These are phyloP conservation scores for Caenorhabditis sp. DNA, from an alignment of 2,888 invertebrate species.

Conservation along the genomic window DNA sequence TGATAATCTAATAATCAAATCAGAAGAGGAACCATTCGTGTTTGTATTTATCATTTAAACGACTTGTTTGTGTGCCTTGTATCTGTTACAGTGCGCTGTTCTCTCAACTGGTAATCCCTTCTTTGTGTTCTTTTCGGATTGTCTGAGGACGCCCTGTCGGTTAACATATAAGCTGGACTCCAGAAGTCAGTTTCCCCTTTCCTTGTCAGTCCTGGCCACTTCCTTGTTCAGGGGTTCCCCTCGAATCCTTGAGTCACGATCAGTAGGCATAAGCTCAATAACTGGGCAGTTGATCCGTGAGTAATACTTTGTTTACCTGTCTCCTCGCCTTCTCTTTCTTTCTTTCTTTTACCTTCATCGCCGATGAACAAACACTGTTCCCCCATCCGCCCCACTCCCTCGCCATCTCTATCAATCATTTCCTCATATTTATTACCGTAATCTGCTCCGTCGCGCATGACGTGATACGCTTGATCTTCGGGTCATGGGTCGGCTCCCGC, in stretches of 20 bases:
- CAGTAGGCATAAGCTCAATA: conserved; percentile 48
- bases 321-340: conserved; percentile 36
- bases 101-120: not conserved
- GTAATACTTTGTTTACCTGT: conserved; percentile 62
- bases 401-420: conserved; percentile 48
- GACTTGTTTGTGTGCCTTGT: conserved; percentile 24
- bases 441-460: conserved; percentile 53
- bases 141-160: not conserved
- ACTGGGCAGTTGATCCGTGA: conserved; percentile 41
- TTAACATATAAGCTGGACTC: not conserved
- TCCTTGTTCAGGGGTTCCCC: conserved; percentile 11
- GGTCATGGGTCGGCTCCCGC: conserved; percentile 25
- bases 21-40: not conserved
- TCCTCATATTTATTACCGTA: conserved; percentile 38
- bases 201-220: not conserved
- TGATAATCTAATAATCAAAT: not conserved
- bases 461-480: conserved; percentile 50
- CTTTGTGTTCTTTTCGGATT: conserved; percentile 1
- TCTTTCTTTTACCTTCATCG: conserved; percentile 22
- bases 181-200: not conserved
- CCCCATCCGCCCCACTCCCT: not conserved
- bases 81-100: conserved; percentile 10
- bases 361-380: conserved; percentile 57
- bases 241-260: conserved; percentile 51
- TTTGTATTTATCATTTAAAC: not conserved